phyloP scores from a whole-genome alignment of 2,888 invertebrate genomes.

The Philonicus albiceps region DNA sequence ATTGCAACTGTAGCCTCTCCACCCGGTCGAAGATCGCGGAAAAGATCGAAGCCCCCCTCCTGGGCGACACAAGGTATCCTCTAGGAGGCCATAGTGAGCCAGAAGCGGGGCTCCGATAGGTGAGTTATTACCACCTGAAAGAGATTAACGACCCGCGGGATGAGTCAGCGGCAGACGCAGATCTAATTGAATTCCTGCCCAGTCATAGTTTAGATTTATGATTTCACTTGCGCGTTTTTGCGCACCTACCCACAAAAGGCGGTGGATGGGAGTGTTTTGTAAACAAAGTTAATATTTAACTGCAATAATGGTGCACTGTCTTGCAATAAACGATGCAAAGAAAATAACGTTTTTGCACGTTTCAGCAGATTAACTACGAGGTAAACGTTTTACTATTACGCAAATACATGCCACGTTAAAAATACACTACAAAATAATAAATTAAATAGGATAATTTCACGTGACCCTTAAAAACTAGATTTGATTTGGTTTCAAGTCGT shows the following conservation, averaged over 20 bases:
- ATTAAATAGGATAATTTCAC: no score
- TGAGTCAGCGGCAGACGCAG: not conserved
- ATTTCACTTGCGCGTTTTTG: not conserved
- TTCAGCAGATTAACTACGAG: not conserved
- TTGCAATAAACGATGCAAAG: not conserved
- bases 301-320: not conserved
- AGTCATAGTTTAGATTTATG: conserved; percentile 5
- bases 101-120: not conserved
- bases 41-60: not conserved
- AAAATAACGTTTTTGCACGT: not conserved
- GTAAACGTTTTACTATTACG: no score
- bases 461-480: no score
- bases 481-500: no score
- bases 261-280: not conserved
- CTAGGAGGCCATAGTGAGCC: not conserved
- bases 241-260: not conserved
- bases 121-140: not conserved
- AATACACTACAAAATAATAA: no score
- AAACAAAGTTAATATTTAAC: not conserved
- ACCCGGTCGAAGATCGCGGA: not conserved
- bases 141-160: conserved; percentile 10
- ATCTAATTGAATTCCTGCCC: conserved; percentile 21
- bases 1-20: not conserved
- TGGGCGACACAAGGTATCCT: not conserved
- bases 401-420: no score